phyloP scores from a whole-genome alignment of 2,888 invertebrate species.

The Drosophila suboccidentalis region DNA sequence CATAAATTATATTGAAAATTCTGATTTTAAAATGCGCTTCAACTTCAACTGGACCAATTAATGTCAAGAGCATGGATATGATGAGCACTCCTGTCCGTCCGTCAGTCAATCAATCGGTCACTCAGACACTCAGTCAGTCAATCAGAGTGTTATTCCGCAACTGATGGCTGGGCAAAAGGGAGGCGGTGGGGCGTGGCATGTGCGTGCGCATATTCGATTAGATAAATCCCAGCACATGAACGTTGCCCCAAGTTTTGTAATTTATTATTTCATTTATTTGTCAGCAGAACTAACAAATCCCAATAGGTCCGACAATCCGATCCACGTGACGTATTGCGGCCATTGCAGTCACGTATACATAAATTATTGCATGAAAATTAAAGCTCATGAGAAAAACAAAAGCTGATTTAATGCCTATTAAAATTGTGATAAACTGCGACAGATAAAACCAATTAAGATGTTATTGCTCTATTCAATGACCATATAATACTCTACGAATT shows the following conservation, averaged over 20 bases:
- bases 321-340: conserved; percentile 50
- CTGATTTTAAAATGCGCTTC: conserved; percentile 34
- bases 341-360: conserved; percentile 41
- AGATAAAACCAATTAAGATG: conserved; percentile 16
- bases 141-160: conserved; percentile 18
- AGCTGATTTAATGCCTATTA: conserved; percentile 64
- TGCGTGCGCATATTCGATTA: conserved; percentile 75
- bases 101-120: conserved; percentile 24
- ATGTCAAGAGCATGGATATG: conserved; percentile 46
- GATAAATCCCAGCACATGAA: conserved; percentile 58
- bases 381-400: conserved; percentile 47
- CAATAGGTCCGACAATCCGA: conserved; percentile 13
- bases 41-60: conserved; percentile 57
- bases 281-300: conserved; percentile 70
- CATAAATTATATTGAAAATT: conserved; percentile 39
- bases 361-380: conserved; percentile 72
- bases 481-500: not conserved
- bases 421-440: conserved; percentile 25
- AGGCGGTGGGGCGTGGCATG: conserved; percentile 9
- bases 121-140: conserved; percentile 16
- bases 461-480: not conserved
- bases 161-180: not conserved
- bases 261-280: conserved; percentile 80
- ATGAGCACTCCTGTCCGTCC: conserved; percentile 19
- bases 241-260: conserved; percentile 62